A percentile compares a stretch with the other conserved stretches of the same genome.
phyloP scores from a whole-genome alignment of 2,888 invertebrate species.

The Troides helena region DNA sequence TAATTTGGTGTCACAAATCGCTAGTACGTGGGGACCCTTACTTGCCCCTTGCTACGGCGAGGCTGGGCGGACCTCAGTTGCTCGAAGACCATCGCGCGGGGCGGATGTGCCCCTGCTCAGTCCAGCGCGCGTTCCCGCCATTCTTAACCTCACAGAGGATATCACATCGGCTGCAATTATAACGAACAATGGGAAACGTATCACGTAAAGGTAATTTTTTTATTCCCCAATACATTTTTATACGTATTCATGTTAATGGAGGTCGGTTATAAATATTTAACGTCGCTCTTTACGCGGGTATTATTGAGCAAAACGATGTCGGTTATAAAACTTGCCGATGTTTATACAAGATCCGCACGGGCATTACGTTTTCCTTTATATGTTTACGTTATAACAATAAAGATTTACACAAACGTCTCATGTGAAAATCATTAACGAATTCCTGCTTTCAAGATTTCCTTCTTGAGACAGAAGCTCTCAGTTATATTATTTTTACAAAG shows the following conservation, averaged over 20 bases:
- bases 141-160: conserved; percentile 32
- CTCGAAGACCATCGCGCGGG: conserved; percentile 34
- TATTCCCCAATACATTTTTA: background rate
- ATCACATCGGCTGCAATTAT: conserved; percentile 43
- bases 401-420: conserved; percentile 1
- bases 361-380: conserved; percentile 14
- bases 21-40: conserved; percentile 29
- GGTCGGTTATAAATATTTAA: conserved; percentile 19
- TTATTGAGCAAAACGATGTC: conserved; percentile 19
- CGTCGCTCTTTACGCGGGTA: conserved; percentile 27
- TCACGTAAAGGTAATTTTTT: conserved; percentile 55
- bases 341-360: conserved; percentile 30
- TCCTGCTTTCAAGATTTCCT: conserved; percentile 7
- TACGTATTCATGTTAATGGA: background rate
- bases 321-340: conserved; percentile 38
- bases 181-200: conserved; percentile 63
- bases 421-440: background rate
- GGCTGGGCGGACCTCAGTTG: conserved; percentile 40
- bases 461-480: background rate
- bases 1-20: conserved; percentile 4
- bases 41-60: conserved; percentile 36
- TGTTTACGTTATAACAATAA: conserved; percentile 27
- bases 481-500: background rate
- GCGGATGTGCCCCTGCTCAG: conserved; percentile 33
- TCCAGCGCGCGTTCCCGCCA: conserved; percentile 45